phyloP scores from a whole-genome alignment of 2,888 invertebrate species.

The Tiliacea citrago region DNA sequence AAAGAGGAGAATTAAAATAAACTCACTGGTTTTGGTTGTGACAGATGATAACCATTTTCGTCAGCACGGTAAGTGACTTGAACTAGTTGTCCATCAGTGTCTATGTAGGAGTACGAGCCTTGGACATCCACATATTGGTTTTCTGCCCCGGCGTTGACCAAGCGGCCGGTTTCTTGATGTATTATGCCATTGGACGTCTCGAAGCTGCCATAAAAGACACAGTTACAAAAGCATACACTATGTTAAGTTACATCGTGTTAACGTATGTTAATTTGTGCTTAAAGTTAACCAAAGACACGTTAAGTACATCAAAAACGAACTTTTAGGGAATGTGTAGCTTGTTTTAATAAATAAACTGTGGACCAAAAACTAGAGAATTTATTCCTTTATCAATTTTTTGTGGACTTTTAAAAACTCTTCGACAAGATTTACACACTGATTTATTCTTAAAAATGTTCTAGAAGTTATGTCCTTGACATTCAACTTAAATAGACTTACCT shows the following conservation, averaged over 20 bases:
- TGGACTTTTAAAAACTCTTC: not conserved
- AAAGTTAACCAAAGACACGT: not conserved
- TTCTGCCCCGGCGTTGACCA: conserved; percentile 75
- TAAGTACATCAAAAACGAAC: too few relatives aligned
- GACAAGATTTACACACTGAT: not conserved
- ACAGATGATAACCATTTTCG: conserved; percentile 36
- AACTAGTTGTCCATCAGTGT: conserved; percentile 67
- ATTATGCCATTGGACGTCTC: conserved; percentile 93
- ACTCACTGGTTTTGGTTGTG: conserved; percentile 14
- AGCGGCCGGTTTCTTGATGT: conserved; percentile 91
- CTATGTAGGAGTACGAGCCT: conserved; percentile 72
- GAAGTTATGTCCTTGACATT: conserved; percentile 15
- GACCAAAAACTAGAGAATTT: not conserved
- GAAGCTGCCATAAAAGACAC: conserved; percentile 82
- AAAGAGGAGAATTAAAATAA: not conserved
- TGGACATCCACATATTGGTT: conserved; percentile 69
- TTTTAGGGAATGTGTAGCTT: not conserved
- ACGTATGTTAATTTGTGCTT: not conserved
- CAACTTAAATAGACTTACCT: conserved; percentile 60
- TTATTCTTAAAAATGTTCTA: conserved; percentile 14
- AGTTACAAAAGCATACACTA: conserved; percentile 2
- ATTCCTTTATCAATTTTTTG: not conserved
- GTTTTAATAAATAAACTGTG: not conserved
- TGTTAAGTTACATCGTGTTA: not conserved
- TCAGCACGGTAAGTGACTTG: conserved; percentile 65